Evolutionary conservation across 2,797 vertebrate genomes (phyloP).

Genomic region (Lycodopsis pacificus): DNA sequence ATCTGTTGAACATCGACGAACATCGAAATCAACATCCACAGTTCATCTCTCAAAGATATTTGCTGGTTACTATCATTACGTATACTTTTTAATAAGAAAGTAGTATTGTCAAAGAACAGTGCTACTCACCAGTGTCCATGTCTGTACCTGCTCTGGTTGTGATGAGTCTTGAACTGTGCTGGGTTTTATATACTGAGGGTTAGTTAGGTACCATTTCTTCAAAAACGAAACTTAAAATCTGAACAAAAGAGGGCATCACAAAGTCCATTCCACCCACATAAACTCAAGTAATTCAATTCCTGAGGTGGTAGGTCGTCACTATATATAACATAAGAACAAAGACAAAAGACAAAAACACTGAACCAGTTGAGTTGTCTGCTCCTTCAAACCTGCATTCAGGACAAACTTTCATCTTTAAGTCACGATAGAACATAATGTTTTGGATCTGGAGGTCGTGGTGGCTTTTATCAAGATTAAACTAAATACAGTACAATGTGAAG

Average conservation of each 20-base stretch:
- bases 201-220: accelerated
- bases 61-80: not conserved
- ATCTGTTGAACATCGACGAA: not conserved
- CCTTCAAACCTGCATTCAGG: too few species aligned
- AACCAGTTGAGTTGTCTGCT: too few species aligned
- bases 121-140: not conserved
- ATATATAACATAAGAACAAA: not conserved
- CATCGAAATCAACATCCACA: not conserved
- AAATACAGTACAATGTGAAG: too few species aligned
- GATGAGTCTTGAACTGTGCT: not conserved
- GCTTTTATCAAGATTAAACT: too few species aligned
- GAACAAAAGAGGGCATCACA: not conserved
- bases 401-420: too few species aligned
- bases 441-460: too few species aligned
- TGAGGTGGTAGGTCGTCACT: not conserved
- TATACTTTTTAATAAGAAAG: not conserved
- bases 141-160: not conserved
- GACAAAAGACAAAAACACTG: not conserved
- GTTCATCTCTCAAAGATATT: not conserved
- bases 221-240: not conserved
- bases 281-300: not conserved
- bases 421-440: too few species aligned
- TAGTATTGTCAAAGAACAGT: not conserved
- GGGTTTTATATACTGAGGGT: too few species aligned
- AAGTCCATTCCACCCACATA: not conserved